A percentile compares a stretch with the other conserved stretches of the same genome.
Conservation (phyloP, 1,140 invertebrate genomes). For the Coboldia fuscipes region DNA sequence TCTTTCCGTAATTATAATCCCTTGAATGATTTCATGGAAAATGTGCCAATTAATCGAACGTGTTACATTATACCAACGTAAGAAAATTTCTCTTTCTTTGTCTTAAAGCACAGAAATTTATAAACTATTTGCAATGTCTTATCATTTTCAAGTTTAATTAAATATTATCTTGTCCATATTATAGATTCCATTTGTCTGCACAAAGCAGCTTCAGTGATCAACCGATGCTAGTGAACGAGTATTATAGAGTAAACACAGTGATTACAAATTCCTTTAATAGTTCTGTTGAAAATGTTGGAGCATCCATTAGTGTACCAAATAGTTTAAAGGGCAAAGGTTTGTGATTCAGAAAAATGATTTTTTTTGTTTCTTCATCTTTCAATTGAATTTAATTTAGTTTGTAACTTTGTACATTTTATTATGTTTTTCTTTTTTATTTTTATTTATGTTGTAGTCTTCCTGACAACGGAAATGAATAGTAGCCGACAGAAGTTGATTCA, state of each 20-base stretch:
- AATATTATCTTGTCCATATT: slow-evolving; percentile 4
- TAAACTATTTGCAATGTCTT: not conserved
- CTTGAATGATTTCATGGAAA: slow-evolving; percentile 17
- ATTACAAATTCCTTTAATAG: slow-evolving; percentile 17
- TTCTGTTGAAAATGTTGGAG: slow-evolving; percentile 16
- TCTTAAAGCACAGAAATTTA: not conserved
- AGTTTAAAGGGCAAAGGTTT: slow-evolving; percentile 15
- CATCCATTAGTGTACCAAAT: slow-evolving; percentile 15
- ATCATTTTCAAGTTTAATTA: slow-evolving; percentile 8
- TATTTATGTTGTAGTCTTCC: slow-evolving; percentile 12
- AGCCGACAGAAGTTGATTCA: slow-evolving; percentile 15
- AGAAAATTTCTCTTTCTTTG: slow-evolving; percentile 6
- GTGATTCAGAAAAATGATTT: not conserved
- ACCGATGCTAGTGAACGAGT: slow-evolving; percentile 20
- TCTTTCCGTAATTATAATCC: slow-evolving; percentile 16
- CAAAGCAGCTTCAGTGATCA: slow-evolving; percentile 13
- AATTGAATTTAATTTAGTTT: too few relatives aligned
- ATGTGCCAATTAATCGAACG: slow-evolving; percentile 15
- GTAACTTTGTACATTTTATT: not conserved
- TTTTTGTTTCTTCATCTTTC: not conserved
- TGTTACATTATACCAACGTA: slow-evolving; percentile 22
- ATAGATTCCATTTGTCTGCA: slow-evolving; percentile 19
- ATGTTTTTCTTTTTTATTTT: not conserved
- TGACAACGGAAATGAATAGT: slow-evolving; percentile 15
- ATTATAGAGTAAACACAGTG: slow-evolving; percentile 14